phyloP scores from a whole-genome alignment of 2,888 invertebrate species.

The Leucoptera coffeella region DNA sequence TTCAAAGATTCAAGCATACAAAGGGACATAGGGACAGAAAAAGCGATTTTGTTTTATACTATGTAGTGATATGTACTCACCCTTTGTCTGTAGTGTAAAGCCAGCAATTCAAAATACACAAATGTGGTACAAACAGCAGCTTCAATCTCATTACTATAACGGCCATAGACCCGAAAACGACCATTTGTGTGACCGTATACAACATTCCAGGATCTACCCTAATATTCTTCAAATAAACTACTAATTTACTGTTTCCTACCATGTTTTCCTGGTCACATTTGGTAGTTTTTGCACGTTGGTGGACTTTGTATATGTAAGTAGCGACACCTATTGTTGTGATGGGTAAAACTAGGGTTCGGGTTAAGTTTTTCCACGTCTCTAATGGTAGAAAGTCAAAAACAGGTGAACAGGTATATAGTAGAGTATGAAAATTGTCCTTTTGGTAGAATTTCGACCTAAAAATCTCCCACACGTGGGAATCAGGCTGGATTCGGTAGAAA shows the following conservation, averaged over 20 bases:
- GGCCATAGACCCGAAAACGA: constrained; percentile 69
- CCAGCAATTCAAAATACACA: constrained; percentile 67
- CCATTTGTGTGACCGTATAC: constrained; percentile 67
- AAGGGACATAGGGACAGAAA: too few species aligned
- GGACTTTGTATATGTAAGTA: too few species aligned
- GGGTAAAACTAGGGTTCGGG: constrained; percentile 54
- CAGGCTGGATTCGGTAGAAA: constrained; percentile 32
- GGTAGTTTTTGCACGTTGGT: too few species aligned
- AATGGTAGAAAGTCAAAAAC: constrained; percentile 69
- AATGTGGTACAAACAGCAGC: constrained; percentile 69
- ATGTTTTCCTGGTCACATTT: background rate
- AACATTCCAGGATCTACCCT: constrained; percentile 50
- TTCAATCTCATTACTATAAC: constrained; percentile 71
- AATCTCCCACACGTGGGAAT: constrained; percentile 68
- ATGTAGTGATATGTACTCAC: constrained; percentile 15
- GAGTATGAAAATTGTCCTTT: constrained; percentile 67
- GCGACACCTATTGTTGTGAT: constrained; percentile 23
- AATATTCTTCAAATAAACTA: constrained; percentile 21
- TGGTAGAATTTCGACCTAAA: constrained; percentile 62
- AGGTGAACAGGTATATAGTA: constrained; percentile 70
- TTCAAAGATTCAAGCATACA: too few species aligned
- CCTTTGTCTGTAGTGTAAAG: constrained; percentile 52
- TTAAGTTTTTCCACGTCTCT: constrained; percentile 40
- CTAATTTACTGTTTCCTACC: constrained; percentile 5
- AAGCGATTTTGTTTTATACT: too few species aligned